These are phyloP conservation scores for Sibirionetta formosa DNA, from an alignment of 2,797 vertebrate genomes.

Conservation along the genomic window DNA sequence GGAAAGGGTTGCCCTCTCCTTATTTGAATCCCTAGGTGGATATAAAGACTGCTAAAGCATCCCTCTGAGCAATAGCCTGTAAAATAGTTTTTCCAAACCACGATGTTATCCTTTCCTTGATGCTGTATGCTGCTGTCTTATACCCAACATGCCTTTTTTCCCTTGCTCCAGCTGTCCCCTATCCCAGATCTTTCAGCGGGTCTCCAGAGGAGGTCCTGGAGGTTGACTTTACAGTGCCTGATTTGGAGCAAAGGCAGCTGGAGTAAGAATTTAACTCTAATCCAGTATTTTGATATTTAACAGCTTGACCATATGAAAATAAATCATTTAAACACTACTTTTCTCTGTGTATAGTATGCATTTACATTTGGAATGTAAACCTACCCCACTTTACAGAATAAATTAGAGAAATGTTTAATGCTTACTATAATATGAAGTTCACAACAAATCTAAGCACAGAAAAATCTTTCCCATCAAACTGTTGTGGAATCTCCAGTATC, in stretches of 20 bases:
- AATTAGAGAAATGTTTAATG: neutral
- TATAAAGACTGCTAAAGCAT: neutral
- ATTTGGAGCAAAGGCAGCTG: slow-evolving; percentile 10
- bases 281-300: neutral
- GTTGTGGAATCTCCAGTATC: neutral
- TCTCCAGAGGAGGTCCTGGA: neutral
- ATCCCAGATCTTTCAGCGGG: neutral
- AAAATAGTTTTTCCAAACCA: neutral
- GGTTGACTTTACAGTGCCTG: neutral
- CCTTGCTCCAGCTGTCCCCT: neutral
- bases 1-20: neutral
- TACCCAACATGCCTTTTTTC: neutral
- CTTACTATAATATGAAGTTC: neutral
- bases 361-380: neutral
- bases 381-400: neutral
- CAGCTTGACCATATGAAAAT: neutral
- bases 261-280: slow-evolving; percentile 22
- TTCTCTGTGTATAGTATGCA: neutral
- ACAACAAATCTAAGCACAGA: neutral
- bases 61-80: neutral
- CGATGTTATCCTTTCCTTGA: neutral
- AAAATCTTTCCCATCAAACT: neutral
- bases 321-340: neutral
- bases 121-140: neutral
- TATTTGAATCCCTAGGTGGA: neutral